Percentiles rank a stretch among this genome's conserved stretches.
Evolutionary conservation across 2,888 invertebrate species (phyloP).

Genomic region (Clusia tigrina): DNA sequence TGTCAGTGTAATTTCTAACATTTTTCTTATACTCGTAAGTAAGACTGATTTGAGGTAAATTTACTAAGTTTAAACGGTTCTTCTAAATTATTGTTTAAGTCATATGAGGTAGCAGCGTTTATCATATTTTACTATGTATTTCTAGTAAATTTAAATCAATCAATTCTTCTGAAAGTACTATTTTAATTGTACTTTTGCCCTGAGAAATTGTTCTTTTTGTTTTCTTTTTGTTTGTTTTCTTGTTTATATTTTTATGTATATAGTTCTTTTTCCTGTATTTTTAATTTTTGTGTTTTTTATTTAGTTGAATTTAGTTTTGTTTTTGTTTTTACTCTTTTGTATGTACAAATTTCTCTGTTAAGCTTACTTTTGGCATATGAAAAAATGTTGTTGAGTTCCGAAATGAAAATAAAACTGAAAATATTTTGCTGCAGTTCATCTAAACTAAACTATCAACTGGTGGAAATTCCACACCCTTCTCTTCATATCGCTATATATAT

Average conservation of each 20-base stretch:
- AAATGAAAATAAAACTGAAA: neutral
- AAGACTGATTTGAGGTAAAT: conserved; percentile 47
- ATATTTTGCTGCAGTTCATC: neutral
- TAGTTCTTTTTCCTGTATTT: neutral
- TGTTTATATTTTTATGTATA: neutral
- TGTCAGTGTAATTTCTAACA: neutral
- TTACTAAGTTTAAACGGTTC: conserved; percentile 50
- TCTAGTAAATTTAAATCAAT: conserved; percentile 35
- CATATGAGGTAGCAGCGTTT: conserved; percentile 59
- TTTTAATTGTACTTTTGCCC: conserved; percentile 65
- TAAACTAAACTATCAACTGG: neutral
- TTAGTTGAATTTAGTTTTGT: neutral
- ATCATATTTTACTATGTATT: conserved; percentile 34
- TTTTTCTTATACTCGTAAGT: no score
- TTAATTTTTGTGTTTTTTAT: no score
- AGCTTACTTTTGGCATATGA: conserved; percentile 6
- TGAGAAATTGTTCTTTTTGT: conserved; percentile 57
- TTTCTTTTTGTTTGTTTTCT: conserved; percentile 8
- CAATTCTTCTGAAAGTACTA: conserved; percentile 46
- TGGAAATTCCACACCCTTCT: neutral
- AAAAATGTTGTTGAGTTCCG: no score
- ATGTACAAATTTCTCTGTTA: conserved; percentile 6
- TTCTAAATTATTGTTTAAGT: conserved; percentile 59
- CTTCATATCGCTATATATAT: no score
- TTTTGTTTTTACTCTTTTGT: neutral